Evolutionary conservation across 1,140 invertebrate genomes (phyloP).

Genomic region (Ceratoteleas bidentatus): DNA sequence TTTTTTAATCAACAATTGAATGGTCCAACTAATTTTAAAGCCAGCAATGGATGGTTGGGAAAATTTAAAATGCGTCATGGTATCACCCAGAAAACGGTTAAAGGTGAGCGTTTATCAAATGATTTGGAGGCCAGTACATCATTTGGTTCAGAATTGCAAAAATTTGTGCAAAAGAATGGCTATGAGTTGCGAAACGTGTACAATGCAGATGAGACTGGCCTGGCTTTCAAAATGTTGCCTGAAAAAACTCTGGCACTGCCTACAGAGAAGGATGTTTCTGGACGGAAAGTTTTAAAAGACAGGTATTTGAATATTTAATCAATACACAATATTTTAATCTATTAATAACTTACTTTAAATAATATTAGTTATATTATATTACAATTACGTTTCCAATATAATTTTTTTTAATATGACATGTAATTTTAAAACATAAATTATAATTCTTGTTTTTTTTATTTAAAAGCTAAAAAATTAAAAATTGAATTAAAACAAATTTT

Average conservation of each 20-base stretch:
- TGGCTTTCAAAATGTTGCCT: conserved; percentile 15
- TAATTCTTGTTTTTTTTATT: background rate
- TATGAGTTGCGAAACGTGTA: conserved; percentile 11
- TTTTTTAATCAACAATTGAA: conserved; percentile 30
- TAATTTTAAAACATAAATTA: conserved; percentile 1
- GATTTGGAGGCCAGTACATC: conserved; percentile 12
- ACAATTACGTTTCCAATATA: background rate
- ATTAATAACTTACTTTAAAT: background rate
- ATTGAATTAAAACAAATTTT: background rate
- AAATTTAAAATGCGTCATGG: conserved; percentile 30
- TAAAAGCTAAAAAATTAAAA: background rate
- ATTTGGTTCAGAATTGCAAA: conserved; percentile 5
- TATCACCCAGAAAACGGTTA: conserved; percentile 2
- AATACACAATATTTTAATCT: background rate
- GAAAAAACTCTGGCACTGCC: conserved; percentile 12
- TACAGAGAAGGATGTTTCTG: conserved; percentile 9
- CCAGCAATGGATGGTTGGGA: conserved; percentile 27
- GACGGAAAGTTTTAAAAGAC: conserved; percentile 18
- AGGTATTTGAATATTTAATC: conserved; percentile 1
- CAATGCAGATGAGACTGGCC: conserved; percentile 23
- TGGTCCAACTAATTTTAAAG: background rate
- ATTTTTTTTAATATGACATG: background rate
- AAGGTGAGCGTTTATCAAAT: conserved; percentile 26
- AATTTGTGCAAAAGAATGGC: conserved; percentile 4
- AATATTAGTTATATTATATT: too few species aligned